phyloP scores from a whole-genome alignment of 2,113 vertebrate genomes.

The Carassius carassius region DNA sequence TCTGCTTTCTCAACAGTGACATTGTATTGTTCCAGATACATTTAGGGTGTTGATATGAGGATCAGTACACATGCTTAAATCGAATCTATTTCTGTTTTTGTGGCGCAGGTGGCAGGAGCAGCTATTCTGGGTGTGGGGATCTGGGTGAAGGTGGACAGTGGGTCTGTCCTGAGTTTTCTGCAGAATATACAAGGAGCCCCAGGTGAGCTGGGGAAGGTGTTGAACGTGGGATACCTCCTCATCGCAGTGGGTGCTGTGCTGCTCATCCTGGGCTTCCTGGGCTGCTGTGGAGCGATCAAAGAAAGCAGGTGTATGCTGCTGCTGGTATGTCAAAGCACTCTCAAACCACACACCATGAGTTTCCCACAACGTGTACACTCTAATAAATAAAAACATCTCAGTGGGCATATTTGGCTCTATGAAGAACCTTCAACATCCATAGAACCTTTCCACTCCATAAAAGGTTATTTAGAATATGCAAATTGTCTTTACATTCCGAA shows the following conservation, averaged over 20 bases:
- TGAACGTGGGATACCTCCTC: constrained; percentile 79
- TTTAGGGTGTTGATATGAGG: background rate
- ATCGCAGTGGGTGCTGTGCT: constrained; percentile 75
- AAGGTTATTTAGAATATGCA: background rate
- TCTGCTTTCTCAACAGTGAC: background rate
- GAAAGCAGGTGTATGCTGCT: constrained; percentile 80
- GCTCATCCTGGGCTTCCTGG: constrained; percentile 79
- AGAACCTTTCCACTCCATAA: background rate
- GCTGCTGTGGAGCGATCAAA: constrained; percentile 77
- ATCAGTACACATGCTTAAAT: background rate
- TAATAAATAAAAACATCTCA: background rate
- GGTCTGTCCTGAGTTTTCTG: constrained; percentile 70
- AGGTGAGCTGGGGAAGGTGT: constrained; percentile 67
- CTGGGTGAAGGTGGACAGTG: constrained; percentile 81
- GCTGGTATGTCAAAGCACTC: constrained; percentile 67
- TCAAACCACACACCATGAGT: background rate
- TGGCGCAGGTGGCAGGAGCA: constrained; percentile 74
- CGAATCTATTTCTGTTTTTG: constrained; percentile 14
- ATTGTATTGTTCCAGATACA: background rate
- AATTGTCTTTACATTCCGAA: too few species aligned
- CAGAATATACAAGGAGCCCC: constrained; percentile 57
- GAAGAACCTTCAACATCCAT: too few species aligned
- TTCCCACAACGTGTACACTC: background rate
- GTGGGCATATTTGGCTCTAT: too few species aligned
- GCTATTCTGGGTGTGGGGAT: constrained; percentile 78